Evolutionary conservation across 2,797 vertebrate species (phyloP).

Genomic region (Florisuga fusca): DNA sequence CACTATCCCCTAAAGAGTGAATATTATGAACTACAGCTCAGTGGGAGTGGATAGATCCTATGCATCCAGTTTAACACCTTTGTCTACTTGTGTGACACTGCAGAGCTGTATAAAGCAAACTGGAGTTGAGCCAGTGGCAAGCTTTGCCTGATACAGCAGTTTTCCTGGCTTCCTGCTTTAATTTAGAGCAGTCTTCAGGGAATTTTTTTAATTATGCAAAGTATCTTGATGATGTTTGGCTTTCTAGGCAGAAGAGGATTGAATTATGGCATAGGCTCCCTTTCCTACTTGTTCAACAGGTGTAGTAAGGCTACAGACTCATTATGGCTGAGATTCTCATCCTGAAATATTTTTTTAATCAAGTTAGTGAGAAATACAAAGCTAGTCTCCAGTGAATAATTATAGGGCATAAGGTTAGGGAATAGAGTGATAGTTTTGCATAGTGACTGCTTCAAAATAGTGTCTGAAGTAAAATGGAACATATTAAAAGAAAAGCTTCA

Average conservation of each 20-base stretch:
- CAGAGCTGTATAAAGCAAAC: not conserved
- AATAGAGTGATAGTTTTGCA: not conserved
- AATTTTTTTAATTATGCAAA: not conserved
- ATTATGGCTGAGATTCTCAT: not conserved
- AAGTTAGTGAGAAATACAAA: not conserved
- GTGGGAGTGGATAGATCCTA: not conserved
- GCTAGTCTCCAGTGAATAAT: not conserved
- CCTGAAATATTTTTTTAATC: not conserved
- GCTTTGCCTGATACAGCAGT: not conserved
- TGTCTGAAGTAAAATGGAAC: not conserved
- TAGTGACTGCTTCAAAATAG: not conserved
- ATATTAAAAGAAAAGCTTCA: not conserved
- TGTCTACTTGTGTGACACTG: not conserved
- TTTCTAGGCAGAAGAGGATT: not conserved
- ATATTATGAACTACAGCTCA: not conserved
- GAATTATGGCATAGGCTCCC: not conserved
- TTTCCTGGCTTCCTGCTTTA: not conserved
- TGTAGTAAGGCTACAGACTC: not conserved
- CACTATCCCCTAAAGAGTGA: fast-evolving
- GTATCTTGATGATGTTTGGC: not conserved
- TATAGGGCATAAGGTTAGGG: not conserved
- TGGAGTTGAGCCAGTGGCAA: not conserved
- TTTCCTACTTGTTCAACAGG: not conserved
- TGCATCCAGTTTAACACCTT: not conserved
- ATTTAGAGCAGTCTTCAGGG: not conserved